Conservation (phyloP, 2,797 vertebrate species). For the Podarcis lilfordi region DNA sequence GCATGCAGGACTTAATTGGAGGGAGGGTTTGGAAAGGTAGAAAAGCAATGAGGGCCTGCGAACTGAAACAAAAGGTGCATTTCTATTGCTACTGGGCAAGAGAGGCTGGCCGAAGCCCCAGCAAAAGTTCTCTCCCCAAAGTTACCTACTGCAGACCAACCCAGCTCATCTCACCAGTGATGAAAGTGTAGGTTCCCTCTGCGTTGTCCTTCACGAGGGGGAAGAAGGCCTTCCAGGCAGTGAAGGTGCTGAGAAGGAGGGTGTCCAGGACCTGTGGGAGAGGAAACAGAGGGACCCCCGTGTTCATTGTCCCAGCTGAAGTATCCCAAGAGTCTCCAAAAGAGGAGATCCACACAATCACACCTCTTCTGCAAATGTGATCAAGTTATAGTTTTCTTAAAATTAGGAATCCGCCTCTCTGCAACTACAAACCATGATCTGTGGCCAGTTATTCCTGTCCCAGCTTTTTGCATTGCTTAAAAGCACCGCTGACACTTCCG, state of each 20-base stretch:
- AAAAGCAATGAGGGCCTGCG: neutral
- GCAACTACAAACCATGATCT: no score
- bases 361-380: no score
- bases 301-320: no score
- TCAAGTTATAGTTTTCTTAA: no score
- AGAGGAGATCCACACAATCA: no score
- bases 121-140: neutral
- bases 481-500: no score
- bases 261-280: conserved; percentile 80
- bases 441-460: no score
- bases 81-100: neutral
- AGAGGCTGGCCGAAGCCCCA: neutral
- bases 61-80: no score
- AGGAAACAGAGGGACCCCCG: neutral
- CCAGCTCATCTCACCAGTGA: conserved; percentile 79
- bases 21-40: no score
- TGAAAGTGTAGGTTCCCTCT: conserved; percentile 84
- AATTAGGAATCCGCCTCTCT: neutral
- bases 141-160: neutral
- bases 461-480: no score
- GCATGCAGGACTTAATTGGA: neutral
- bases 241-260: conserved; percentile 81
- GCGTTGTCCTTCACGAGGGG: conserved; percentile 81
- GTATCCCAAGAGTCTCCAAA: no score
- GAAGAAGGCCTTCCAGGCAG: conserved; percentile 85